Conservation (phyloP, 2,797 vertebrate genomes). For the Catostomus latipinnis region DNA sequence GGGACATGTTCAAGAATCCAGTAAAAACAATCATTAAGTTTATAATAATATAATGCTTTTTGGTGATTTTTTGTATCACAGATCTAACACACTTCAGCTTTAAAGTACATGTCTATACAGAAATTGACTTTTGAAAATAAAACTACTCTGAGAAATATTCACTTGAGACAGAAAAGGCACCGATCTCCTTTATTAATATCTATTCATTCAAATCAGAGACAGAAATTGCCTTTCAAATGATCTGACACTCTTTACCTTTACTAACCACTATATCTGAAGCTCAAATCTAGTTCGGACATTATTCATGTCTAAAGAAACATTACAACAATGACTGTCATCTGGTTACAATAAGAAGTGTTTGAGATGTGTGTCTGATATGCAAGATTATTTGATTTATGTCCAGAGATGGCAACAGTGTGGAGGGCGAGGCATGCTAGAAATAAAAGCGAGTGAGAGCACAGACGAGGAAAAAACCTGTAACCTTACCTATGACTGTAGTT, state of each 20-base stretch:
- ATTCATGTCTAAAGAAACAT: slow-evolving; percentile 18
- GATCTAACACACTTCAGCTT: too few relatives aligned
- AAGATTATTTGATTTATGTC: slow-evolving; percentile 23
- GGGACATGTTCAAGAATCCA: too few relatives aligned
- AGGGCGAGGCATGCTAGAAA: slow-evolving; percentile 2
- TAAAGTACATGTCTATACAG: too few relatives aligned
- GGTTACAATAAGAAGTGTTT: slow-evolving; percentile 33
- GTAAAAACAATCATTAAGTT: too few relatives aligned
- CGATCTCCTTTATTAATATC: background rate
- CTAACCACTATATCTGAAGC: slow-evolving; percentile 38
- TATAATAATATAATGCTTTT: too few relatives aligned
- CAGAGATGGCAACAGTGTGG: slow-evolving; percentile 33
- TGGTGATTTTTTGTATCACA: too few relatives aligned
- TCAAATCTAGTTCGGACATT: slow-evolving; percentile 50
- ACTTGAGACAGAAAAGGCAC: background rate
- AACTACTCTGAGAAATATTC: background rate
- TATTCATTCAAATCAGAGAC: background rate
- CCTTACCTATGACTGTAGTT: slow-evolving; percentile 55
- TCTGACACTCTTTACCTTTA: background rate
- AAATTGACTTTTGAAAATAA: too few relatives aligned
- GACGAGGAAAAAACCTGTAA: slow-evolving; percentile 60
- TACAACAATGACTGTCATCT: slow-evolving; percentile 13
- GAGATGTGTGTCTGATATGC: slow-evolving; percentile 31
- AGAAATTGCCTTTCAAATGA: background rate
- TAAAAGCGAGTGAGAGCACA: background rate